A percentile compares a stretch with the other conserved stretches of the same genome.
Evolutionary conservation across 1,140 invertebrate genomes (phyloP).

Genomic region (Drusus annulatus): DNA sequence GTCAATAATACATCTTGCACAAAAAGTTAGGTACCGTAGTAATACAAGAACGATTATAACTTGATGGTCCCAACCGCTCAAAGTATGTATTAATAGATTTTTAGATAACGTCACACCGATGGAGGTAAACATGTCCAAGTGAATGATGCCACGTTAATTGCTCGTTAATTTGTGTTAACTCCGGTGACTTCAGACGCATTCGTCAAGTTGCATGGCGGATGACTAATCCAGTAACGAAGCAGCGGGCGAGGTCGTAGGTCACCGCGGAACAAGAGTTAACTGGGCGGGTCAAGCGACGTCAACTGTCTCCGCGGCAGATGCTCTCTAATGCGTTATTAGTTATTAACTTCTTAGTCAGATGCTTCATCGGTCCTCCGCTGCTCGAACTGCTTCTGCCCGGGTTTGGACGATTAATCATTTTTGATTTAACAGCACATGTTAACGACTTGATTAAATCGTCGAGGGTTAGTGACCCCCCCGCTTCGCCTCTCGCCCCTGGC

Average conservation of each 20-base stretch:
- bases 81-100: no score
- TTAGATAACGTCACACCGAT: no score
- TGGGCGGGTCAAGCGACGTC: slow-evolving; percentile 2
- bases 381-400: neutral
- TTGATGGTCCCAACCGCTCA: no score
- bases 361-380: neutral
- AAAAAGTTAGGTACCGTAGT: no score
- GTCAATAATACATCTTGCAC: no score
- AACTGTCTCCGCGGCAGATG: slow-evolving; percentile 8
- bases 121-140: no score
- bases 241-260: neutral
- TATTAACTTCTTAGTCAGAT: neutral
- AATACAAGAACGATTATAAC: no score
- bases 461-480: neutral
- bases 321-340: neutral
- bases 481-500: neutral
- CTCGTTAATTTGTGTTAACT: slow-evolving; percentile 2
- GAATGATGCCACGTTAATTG: slow-evolving; percentile 9
- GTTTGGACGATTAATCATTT: slow-evolving; percentile 33
- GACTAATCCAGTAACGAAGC: slow-evolving; percentile 1
- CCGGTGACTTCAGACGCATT: neutral
- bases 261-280: neutral
- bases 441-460: slow-evolving; percentile 31
- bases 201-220: neutral
- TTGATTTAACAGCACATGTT: slow-evolving; percentile 21